Base-by-base conservation (phyloP, 2,888 invertebrate species). In the Drosophila birchii region DNA sequence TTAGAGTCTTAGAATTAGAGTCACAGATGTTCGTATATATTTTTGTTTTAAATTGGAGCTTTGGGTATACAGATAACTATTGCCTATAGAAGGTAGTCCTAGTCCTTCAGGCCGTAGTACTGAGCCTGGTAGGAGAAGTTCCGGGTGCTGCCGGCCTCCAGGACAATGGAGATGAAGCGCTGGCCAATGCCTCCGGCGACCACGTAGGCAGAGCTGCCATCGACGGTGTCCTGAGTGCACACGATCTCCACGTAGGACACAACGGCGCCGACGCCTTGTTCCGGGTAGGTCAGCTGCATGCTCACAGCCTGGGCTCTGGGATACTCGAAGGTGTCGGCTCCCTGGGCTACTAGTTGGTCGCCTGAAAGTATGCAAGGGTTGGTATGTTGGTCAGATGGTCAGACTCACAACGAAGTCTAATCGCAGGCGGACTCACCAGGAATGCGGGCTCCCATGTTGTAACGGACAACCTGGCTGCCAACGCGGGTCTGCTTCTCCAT, bases 151-250 rank as follows among this genome's bases (percentile, higher is more conserved):
- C 78, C 78, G 18, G 92, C 91, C 75, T 92, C 92, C 53, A 92
- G 63, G 38, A 91, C 78, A 67, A 92, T 84, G 6, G 88, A 84
- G 26, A 92, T 91, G 59, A 79, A 89, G 32, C 91, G 88, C 62
- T 91, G 90, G 3, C 92, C 91, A 77, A 92, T 90, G 69, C 92
- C 92, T 29, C 92, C 92, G 20, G 86, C 89, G 3, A 91, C 86
- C 5, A 92, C 86, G 70, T 89, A 92, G n/a, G 91, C 92, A 64
- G 26, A 26, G 4, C 89, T 90, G 44, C 92, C 92, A 4, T 83
- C 78, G 20, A 47, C 79, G 34, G 76, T 87, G 16, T 88, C 88
- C 82, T 92, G 92, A 1, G 88, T 71, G 71, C 90, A 89, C 9
- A 80, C 32, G 26, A 92, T 74, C 67, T 91, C 88, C 18, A 92